A percentile compares a stretch with the other conserved stretches of the same genome.
Evolutionary conservation across 1,140 invertebrate species (phyloP).

Genomic region (Leptinotarsa defecta): DNA sequence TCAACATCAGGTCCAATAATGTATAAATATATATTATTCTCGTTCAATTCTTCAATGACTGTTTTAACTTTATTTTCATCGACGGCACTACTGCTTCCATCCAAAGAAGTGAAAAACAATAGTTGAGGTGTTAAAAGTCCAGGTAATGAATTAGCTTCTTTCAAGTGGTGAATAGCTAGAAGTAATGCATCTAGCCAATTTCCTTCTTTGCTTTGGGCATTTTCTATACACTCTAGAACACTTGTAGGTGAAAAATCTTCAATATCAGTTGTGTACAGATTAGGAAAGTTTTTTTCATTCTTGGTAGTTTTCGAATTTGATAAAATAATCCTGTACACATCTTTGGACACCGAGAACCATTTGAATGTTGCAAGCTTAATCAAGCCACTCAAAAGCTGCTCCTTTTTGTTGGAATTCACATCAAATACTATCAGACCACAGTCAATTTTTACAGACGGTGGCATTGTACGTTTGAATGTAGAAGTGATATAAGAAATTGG

Average conservation of each 20-base stretch:
- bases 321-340: constrained; percentile 35
- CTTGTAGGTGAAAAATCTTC: constrained; percentile 21
- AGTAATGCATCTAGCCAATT: constrained; percentile 37
- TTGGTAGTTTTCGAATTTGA: constrained; percentile 29
- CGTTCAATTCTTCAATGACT: constrained; percentile 23
- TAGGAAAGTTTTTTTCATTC: constrained; percentile 27
- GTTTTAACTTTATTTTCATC: constrained; percentile 17
- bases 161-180: constrained; percentile 31
- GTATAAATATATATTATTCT: constrained; percentile 38
- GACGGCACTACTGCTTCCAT: not conserved
- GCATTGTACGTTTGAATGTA: constrained; percentile 28
- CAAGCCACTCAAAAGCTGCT: constrained; percentile 19
- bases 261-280: constrained; percentile 19
- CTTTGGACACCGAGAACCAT: constrained; percentile 34
- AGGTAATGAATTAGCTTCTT: constrained; percentile 26
- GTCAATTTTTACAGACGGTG: constrained; percentile 35
- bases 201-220: constrained; percentile 16
- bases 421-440: constrained; percentile 38
- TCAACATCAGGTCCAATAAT: constrained; percentile 38
- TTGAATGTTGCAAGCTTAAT: constrained; percentile 29
- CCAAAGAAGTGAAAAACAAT: constrained; percentile 33
- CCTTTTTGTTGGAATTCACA: constrained; percentile 17
- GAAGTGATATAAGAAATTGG: too few relatives aligned
- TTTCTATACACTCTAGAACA: constrained; percentile 27
- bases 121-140: constrained; percentile 36